A percentile compares a stretch with the other conserved stretches of the same genome.
phyloP scores from a whole-genome alignment of 2,888 invertebrate species.

The Esperia sulphurella region DNA sequence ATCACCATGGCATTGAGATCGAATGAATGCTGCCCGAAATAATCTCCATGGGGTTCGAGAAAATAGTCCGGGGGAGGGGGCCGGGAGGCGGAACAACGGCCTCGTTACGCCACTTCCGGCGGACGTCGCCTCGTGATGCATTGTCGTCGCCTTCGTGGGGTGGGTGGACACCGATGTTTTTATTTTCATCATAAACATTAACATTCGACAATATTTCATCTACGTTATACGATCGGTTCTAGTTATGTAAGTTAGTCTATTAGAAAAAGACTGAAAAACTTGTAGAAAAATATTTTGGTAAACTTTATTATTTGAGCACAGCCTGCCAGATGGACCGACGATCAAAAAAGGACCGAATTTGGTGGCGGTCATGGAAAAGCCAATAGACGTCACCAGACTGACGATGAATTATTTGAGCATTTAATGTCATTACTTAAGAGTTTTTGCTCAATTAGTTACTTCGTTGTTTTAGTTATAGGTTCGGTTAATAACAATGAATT shows the following conservation, averaged over 20 bases:
- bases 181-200: conserved; percentile 63
- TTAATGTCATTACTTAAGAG: too few relatives aligned
- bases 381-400: too few relatives aligned
- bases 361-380: too few relatives aligned
- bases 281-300: too few relatives aligned
- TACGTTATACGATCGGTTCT: conserved; percentile 12
- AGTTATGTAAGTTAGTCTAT: background rate
- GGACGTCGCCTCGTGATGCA: conserved; percentile 73
- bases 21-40: conserved; percentile 62
- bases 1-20: conserved; percentile 65
- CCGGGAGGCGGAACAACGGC: conserved; percentile 61
- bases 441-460: too few relatives aligned
- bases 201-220: conserved; percentile 34
- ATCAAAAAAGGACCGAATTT: too few relatives aligned
- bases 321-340: too few relatives aligned
- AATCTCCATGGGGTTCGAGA: conserved; percentile 50
- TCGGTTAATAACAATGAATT: too few relatives aligned
- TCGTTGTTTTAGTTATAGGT: too few relatives aligned
- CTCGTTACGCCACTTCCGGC: conserved; percentile 75
- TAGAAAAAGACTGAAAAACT: too few relatives aligned
- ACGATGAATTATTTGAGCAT: too few relatives aligned
- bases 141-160: conserved; percentile 64
- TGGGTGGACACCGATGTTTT: conserved; percentile 68
- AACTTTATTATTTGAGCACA: too few relatives aligned
- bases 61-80: conserved; percentile 15